These are phyloP conservation scores for Progne subis DNA, from an alignment of 2,113 vertebrate species.

Conservation along the genomic window DNA sequence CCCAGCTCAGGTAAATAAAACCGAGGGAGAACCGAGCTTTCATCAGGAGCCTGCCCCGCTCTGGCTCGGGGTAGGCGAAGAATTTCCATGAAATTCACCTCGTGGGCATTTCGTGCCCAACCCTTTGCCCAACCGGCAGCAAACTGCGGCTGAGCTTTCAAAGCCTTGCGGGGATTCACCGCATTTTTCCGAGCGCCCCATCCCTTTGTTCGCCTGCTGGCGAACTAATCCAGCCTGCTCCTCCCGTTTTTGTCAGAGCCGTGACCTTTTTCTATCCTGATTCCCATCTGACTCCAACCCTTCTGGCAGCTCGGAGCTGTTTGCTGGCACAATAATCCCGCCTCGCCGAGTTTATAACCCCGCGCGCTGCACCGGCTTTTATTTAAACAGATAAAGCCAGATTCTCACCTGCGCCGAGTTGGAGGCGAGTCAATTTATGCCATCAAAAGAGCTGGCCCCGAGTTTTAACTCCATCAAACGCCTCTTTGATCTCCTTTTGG, in stretches of 20 bases:
- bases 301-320: slow-evolving; percentile 18
- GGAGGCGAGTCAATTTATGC: slow-evolving; percentile 57
- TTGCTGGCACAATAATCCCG: background rate
- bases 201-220: slow-evolving; percentile 15
- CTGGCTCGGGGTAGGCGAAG: background rate
- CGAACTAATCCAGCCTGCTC: background rate
- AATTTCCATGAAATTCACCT: slow-evolving; percentile 45
- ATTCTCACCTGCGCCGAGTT: slow-evolving; percentile 55
- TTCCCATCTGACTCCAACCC: background rate
- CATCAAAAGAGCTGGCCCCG: slow-evolving; percentile 64
- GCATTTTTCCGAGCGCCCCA: background rate
- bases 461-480: slow-evolving; percentile 45
- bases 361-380: background rate
- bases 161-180: background rate
- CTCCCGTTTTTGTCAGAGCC: background rate
- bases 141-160: slow-evolving; percentile 30
- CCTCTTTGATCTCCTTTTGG: slow-evolving; percentile 59
- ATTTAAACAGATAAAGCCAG: slow-evolving; percentile 51
- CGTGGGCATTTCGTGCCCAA: slow-evolving; percentile 8
- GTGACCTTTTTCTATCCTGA: slow-evolving; percentile 44
- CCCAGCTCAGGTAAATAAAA: background rate
- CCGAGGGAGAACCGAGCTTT: background rate
- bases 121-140: background rate
- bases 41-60: background rate
- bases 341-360: background rate